Evolutionary conservation across 2,797 vertebrate genomes (phyloP).

Genomic region (Paramormyrops hopkinsi): DNA sequence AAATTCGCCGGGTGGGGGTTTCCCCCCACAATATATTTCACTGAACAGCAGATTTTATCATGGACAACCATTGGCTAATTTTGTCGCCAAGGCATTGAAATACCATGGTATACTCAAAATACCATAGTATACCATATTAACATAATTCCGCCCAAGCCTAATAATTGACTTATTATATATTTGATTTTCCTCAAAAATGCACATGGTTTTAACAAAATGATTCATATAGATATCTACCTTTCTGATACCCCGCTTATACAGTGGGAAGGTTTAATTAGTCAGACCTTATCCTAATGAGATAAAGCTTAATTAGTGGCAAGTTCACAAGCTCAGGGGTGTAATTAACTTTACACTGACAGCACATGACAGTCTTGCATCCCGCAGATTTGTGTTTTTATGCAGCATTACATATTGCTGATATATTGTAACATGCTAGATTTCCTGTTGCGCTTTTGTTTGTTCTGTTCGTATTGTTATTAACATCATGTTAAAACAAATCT

Average conservation of each 20-base stretch:
- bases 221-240: not conserved
- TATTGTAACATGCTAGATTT: not conserved
- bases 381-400: not conserved
- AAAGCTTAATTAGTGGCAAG: slow-evolving; percentile 8
- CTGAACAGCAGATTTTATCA: not conserved
- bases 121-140: not conserved
- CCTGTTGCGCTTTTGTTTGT: not conserved
- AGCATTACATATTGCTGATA: not conserved
- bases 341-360: not conserved
- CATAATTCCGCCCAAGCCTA: not conserved
- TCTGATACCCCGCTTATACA: not conserved
- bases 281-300: slow-evolving; percentile 5
- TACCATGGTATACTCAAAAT: not conserved
- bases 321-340: slow-evolving; percentile 14
- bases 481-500: not conserved
- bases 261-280: slow-evolving; percentile 3
- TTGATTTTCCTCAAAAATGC: not conserved
- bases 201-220: not conserved
- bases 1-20: not conserved
- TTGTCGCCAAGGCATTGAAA: not conserved
- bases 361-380: not conserved
- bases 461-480: not conserved
- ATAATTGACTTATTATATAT: not conserved
- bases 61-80: not conserved
- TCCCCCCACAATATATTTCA: not conserved